phyloP scores from a whole-genome alignment of 2,113 vertebrate genomes.

The Ailurus styani region DNA sequence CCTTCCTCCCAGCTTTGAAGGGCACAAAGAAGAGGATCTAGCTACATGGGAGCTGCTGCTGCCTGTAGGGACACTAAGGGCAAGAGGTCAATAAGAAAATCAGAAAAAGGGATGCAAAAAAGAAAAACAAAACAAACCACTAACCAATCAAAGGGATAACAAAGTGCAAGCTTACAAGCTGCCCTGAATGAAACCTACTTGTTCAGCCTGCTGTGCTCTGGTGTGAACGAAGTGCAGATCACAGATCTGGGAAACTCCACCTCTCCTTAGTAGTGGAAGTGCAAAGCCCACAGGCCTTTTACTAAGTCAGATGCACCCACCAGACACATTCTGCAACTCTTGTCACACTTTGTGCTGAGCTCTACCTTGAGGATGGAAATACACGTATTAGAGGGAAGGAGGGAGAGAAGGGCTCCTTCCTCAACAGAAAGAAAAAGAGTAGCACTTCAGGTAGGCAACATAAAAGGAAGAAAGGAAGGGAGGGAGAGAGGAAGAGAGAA shows the following conservation, averaged over 20 bases:
- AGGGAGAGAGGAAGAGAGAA: background rate
- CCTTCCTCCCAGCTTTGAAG: background rate
- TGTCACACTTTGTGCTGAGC: background rate
- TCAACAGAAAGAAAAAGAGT: background rate
- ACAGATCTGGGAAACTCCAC: background rate
- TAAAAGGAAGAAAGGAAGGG: background rate
- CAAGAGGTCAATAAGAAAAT: background rate
- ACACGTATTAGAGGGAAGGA: background rate
- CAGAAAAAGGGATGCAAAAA: background rate
- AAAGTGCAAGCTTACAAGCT: background rate
- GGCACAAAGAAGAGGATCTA: background rate
- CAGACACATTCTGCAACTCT: background rate
- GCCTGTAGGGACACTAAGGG: background rate
- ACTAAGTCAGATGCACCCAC: background rate
- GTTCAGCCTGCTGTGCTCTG: fast-evolving
- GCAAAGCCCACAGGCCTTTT: background rate
- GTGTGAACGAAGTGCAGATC: background rate
- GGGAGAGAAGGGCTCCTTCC: no score
- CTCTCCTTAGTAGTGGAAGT: background rate
- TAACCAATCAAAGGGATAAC: background rate
- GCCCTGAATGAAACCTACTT: background rate
- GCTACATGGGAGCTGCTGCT: background rate
- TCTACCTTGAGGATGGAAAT: background rate
- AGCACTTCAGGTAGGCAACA: background rate
- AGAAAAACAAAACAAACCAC: background rate